Percentiles rank a stretch among this genome's conserved stretches.
Conservation (phyloP, 2,113 vertebrate genomes). For the Tor tambroides region DNA sequence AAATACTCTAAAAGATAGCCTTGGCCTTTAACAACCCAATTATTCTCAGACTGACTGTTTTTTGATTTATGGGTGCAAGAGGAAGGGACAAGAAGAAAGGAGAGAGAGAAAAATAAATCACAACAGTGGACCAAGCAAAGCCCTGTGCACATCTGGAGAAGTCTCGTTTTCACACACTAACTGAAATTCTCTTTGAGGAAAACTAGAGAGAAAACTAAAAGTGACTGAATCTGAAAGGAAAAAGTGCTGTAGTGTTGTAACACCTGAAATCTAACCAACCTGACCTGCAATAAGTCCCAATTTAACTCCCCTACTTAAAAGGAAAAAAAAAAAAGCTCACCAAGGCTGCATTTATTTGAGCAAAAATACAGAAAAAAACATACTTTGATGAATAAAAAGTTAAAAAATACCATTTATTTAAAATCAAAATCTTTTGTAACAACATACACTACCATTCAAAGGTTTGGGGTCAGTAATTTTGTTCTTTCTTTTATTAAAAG, state of each 20-base stretch:
- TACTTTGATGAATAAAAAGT: too few species aligned
- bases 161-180: neutral
- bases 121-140: neutral
- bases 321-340: too few species aligned
- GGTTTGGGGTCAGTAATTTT: too few species aligned
- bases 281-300: neutral
- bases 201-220: neutral
- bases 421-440: too few species aligned
- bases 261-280: neutral
- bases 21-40: conserved; percentile 53
- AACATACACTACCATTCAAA: too few species aligned
- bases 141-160: neutral
- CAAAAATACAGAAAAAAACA: too few species aligned
- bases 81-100: neutral
- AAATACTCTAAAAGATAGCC: conserved; percentile 41
- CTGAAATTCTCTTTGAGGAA: neutral
- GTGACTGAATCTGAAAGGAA: neutral
- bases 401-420: too few species aligned
- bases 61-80: conserved; percentile 34
- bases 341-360: too few species aligned
- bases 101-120: neutral
- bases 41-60: conserved; percentile 36
- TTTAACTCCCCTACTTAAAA: too few species aligned
- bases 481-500: too few species aligned
- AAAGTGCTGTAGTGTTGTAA: neutral